Conservation (phyloP, 2,888 invertebrate genomes). For the Keiferia lycopersicella region DNA sequence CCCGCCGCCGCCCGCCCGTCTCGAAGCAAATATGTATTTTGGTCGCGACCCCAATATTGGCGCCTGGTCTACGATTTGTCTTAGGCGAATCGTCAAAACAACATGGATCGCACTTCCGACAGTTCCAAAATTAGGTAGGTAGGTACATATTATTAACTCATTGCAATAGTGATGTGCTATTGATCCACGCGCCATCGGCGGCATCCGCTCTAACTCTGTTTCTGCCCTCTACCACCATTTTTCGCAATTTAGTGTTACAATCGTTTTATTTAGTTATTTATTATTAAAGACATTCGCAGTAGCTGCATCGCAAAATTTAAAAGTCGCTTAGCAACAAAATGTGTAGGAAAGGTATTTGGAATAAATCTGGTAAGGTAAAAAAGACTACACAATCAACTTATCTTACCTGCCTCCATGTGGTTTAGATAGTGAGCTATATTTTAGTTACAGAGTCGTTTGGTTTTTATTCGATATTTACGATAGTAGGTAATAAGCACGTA, state of each 20-base stretch:
- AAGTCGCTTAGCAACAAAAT: too few species aligned
- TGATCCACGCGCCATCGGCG: not conserved
- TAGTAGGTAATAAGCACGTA: too few species aligned
- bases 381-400: too few species aligned
- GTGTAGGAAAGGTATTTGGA: too few species aligned
- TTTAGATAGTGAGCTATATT: too few species aligned
- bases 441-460: too few species aligned
- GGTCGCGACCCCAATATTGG: conserved; percentile 78
- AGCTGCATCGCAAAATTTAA: too few species aligned
- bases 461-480: too few species aligned
- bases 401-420: too few species aligned
- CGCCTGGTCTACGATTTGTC: conserved; percentile 77
- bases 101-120: conserved; percentile 64
- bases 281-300: too few species aligned
- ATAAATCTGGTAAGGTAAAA: too few species aligned
- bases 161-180: conserved; percentile 33
- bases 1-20: conserved; percentile 72
- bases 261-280: too few species aligned
- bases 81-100: conserved; percentile 75
- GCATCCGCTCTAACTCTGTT: not conserved
- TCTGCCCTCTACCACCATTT: not conserved
- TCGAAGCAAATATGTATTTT: conserved; percentile 76
- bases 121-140: conserved; percentile 53
- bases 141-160: conserved; percentile 53
- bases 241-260: not conserved